phyloP scores from a whole-genome alignment of 2,797 vertebrate genomes.

The Danio aesculapii region DNA sequence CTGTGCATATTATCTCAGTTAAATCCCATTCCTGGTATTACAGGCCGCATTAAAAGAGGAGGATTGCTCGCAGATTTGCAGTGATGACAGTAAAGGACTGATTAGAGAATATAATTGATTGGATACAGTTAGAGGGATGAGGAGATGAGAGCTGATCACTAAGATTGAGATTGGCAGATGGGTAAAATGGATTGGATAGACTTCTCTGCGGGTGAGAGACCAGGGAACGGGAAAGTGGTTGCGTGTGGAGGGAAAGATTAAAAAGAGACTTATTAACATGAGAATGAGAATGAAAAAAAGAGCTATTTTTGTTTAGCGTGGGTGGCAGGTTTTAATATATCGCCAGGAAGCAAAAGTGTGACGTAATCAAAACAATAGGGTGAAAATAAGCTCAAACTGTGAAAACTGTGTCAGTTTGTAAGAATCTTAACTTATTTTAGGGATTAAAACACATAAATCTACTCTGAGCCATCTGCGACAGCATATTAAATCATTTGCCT shows the following conservation, averaged over 20 bases:
- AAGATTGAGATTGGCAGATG: conserved; percentile 85
- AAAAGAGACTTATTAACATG: conserved; percentile 65
- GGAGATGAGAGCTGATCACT: conserved; percentile 74
- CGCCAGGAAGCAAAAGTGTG: conserved; percentile 40
- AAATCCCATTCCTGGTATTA: conserved; percentile 60
- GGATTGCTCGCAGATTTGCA: conserved; percentile 68
- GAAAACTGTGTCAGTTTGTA: conserved; percentile 7
- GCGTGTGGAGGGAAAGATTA: conserved; percentile 62
- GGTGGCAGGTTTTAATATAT: conserved; percentile 48
- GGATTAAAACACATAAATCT: conserved; percentile 10
- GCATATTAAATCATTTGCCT: conserved; percentile 29
- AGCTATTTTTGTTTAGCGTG: conserved; percentile 40
- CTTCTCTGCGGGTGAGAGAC: conserved; percentile 75
- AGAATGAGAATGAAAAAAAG: conserved; percentile 45
- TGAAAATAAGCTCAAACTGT: conserved; percentile 28
- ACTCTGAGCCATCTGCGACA: conserved; percentile 22
- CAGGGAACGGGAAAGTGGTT: conserved; percentile 71
- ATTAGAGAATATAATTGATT: conserved; percentile 85
- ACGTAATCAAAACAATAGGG: conserved; percentile 27
- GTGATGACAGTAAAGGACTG: conserved; percentile 73
- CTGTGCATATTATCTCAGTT: conserved; percentile 53
- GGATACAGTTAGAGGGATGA: conserved; percentile 76
- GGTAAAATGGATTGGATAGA: conserved; percentile 83
- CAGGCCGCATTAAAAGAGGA: conserved; percentile 53
- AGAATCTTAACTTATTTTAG: conserved; percentile 32